Evolutionary conservation across 1,140 invertebrate species (phyloP).

Genomic region (Oreohelix idahoensis): DNA sequence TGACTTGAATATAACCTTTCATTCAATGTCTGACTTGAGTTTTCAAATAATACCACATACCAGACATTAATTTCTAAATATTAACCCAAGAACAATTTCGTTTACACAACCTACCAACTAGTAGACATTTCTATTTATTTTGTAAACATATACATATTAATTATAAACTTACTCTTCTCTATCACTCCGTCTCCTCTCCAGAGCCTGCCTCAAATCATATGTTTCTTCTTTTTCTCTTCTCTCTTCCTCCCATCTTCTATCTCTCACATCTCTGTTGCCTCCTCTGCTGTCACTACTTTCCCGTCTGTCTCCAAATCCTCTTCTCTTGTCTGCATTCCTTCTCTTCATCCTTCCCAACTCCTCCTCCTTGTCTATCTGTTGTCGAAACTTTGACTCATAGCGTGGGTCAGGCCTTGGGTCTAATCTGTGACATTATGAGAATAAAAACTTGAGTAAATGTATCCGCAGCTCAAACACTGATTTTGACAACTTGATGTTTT

Average conservation of each 20-base stretch:
- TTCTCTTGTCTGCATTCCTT: not conserved
- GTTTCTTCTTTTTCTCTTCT: slow-evolving; percentile 9
- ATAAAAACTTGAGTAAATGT: too few species aligned
- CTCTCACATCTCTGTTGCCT: not conserved
- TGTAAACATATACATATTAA: not conserved
- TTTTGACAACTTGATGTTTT: too few species aligned
- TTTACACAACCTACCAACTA: too few species aligned
- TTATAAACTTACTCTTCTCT: slow-evolving; percentile 26
- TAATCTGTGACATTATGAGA: slow-evolving; percentile 36
- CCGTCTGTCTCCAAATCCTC: not conserved
- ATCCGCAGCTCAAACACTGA: too few species aligned
- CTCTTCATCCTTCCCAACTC: not conserved
- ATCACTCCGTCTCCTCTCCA: slow-evolving; percentile 29
- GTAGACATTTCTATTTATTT: too few species aligned
- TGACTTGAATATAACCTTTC: too few species aligned
- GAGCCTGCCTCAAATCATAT: slow-evolving; percentile 16
- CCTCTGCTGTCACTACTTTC: not conserved
- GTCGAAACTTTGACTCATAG: slow-evolving; percentile 46
- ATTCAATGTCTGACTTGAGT: too few species aligned
- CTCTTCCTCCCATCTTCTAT: not conserved
- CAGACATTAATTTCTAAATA: too few species aligned
- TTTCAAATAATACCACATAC: too few species aligned
- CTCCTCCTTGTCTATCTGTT: slow-evolving; percentile 29
- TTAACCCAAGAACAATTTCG: too few species aligned
- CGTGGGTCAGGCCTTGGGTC: slow-evolving; percentile 51